These are phyloP conservation scores for Euleptes europaea DNA, from an alignment of 2,113 vertebrate species.

Conservation along the genomic window DNA sequence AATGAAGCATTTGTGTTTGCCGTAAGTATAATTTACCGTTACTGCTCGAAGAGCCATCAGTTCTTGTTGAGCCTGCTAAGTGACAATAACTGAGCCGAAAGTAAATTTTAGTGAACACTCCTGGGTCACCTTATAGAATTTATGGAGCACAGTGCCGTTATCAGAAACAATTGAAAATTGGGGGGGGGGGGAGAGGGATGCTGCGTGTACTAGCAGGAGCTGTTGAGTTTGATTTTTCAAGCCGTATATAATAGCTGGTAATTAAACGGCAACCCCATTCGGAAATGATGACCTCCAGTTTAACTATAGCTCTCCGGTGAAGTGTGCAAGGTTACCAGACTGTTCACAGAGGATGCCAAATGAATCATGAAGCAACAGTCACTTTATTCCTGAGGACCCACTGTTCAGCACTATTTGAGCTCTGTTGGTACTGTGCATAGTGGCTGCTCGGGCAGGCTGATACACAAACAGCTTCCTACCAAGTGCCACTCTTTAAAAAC, in stretches of 20 bases:
- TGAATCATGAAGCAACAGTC: background rate
- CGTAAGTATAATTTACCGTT: constrained; percentile 62
- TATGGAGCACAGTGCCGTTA: constrained; percentile 42
- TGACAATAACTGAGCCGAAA: constrained; percentile 68
- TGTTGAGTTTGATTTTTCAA: background rate
- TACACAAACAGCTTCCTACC: background rate
- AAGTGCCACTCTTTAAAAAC: background rate
- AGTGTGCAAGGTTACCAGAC: rapidly evolving
- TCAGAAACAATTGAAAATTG: constrained; percentile 30
- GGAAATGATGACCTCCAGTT: background rate
- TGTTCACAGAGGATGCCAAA: background rate
- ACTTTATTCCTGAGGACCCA: rapidly evolving
- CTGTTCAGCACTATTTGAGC: background rate
- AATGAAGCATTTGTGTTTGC: constrained; percentile 70
- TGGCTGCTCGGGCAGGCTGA: background rate
- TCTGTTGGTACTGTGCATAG: rapidly evolving
- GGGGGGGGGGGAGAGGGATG: background rate
- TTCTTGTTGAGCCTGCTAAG: constrained; percentile 68
- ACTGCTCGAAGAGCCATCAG: constrained; percentile 58
- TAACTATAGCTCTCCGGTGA: background rate
- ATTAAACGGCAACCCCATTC: background rate
- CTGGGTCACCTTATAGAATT: constrained; percentile 70
- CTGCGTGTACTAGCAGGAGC: rapidly evolving
- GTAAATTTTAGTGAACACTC: constrained; percentile 64
- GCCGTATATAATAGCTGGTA: rapidly evolving